These are phyloP conservation scores for Apodemus speciosus DNA, from an alignment of 2,113 vertebrate genomes.

Conservation along the genomic window DNA sequence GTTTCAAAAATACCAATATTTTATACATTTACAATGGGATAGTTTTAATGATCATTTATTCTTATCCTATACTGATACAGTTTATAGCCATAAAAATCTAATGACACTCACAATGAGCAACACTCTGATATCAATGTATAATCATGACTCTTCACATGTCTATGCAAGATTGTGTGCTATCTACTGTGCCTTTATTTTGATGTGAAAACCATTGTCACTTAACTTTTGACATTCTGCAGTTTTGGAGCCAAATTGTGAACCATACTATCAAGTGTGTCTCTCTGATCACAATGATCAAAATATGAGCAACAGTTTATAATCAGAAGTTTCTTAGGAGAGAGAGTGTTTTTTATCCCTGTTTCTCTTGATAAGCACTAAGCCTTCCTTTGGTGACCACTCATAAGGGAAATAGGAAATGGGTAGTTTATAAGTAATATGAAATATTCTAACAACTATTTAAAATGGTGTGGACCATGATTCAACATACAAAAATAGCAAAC, in stretches of 20 bases:
- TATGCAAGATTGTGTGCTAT: not conserved
- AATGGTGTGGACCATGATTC: not conserved
- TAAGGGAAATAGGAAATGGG: not conserved
- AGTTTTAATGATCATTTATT: not conserved
- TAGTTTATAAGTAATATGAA: not conserved
- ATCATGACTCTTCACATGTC: not conserved
- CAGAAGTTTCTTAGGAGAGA: not conserved
- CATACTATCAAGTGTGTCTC: not conserved
- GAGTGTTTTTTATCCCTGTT: not conserved
- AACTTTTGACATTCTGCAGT: not conserved
- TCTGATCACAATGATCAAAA: not conserved
- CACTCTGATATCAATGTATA: not conserved
- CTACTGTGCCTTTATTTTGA: not conserved
- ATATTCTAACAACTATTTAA: not conserved
- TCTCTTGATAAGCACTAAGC: not conserved
- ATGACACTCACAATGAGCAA: not conserved
- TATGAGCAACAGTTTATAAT: not conserved
- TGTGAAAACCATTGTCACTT: not conserved
- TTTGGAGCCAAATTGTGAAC: not conserved
- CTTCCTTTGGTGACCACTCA: not conserved
- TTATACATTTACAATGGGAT: too few species aligned
- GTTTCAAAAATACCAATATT: too few species aligned
- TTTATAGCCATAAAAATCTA: not conserved
- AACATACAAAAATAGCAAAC: constrained; percentile 19
- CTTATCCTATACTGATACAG: not conserved